These are phyloP conservation scores for Rhabdornis inornatus DNA, from an alignment of 2,113 vertebrate genomes.

Conservation along the genomic window DNA sequence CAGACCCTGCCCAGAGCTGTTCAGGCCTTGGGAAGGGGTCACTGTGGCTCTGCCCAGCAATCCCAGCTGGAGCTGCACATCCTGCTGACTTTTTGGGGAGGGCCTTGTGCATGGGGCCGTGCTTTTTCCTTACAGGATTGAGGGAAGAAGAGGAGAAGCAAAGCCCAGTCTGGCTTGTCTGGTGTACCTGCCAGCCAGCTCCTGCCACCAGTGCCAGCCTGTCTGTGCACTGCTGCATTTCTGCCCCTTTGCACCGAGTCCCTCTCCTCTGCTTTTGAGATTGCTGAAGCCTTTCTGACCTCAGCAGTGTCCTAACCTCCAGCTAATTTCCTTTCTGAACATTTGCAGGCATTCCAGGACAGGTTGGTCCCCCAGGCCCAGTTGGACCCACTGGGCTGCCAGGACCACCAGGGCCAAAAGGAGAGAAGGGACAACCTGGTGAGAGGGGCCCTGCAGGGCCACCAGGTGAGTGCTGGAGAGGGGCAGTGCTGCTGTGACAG, in stretches of 20 bases:
- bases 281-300: neutral
- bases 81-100: neutral
- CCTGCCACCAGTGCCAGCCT: neutral
- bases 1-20: neutral
- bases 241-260: neutral
- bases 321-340: neutral
- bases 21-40: neutral
- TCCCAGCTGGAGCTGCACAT: neutral
- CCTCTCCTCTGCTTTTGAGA: neutral
- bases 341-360: slow-evolving; percentile 71
- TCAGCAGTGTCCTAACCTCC: neutral
- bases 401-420: slow-evolving; percentile 74
- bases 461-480: slow-evolving; percentile 68
- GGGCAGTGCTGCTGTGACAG: neutral
- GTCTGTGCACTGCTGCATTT: neutral
- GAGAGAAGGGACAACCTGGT: slow-evolving; percentile 76
- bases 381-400: slow-evolving; percentile 71
- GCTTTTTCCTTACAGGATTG: neutral
- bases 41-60: neutral
- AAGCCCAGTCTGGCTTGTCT: neutral
- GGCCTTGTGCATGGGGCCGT: fast-evolving
- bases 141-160: neutral
- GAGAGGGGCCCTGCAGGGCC: slow-evolving; percentile 76
- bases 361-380: slow-evolving; percentile 69
- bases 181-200: neutral